These are phyloP conservation scores for Athalia rosae DNA, from an alignment of 2,888 invertebrate genomes.

Conservation along the genomic window DNA sequence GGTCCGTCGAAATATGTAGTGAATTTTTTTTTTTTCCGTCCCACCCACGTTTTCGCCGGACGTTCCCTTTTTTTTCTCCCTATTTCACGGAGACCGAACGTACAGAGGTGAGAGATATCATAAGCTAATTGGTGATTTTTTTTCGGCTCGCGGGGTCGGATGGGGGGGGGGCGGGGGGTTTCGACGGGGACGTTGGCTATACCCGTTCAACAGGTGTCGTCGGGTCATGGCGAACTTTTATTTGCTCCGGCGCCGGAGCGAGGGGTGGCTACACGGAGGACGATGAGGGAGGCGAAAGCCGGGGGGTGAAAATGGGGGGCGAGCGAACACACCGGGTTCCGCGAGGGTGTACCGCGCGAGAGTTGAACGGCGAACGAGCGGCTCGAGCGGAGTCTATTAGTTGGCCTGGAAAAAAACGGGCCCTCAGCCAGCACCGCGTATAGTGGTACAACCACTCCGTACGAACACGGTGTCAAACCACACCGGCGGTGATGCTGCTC, in stretches of 20 bases:
- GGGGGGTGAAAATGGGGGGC: slow-evolving; percentile 46
- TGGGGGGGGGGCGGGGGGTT: slow-evolving; percentile 35
- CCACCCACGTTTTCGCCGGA: not conserved
- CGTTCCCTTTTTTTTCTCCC: slow-evolving; percentile 12
- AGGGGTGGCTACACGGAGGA: slow-evolving; percentile 50
- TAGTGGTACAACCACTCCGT: slow-evolving; percentile 39
- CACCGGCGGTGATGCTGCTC: slow-evolving; percentile 26
- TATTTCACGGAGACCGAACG: not conserved
- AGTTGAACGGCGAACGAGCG: slow-evolving; percentile 60
- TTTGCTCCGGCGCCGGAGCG: slow-evolving; percentile 64
- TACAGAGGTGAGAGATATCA: slow-evolving; percentile 53
- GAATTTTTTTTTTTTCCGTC: not conserved
- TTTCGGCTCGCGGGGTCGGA: slow-evolving; percentile 48
- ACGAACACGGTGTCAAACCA: slow-evolving; percentile 47
- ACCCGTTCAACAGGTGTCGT: slow-evolving; percentile 72
- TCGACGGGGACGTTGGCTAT: slow-evolving; percentile 54
- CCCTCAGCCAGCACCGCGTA: slow-evolving; percentile 59
- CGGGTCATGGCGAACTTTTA: slow-evolving; percentile 72
- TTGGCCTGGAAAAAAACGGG: slow-evolving; percentile 69
- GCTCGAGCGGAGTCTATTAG: slow-evolving; percentile 69
- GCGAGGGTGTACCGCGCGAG: slow-evolving; percentile 56
- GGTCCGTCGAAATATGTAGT: no score
- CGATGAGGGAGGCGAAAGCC: slow-evolving; percentile 49
- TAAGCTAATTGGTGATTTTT: slow-evolving; percentile 67
- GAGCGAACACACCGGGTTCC: slow-evolving; percentile 47